A percentile compares a stretch with the other conserved stretches of the same genome.
phyloP scores from a whole-genome alignment of 2,113 vertebrate genomes.

The Rutilus rutilus region DNA sequence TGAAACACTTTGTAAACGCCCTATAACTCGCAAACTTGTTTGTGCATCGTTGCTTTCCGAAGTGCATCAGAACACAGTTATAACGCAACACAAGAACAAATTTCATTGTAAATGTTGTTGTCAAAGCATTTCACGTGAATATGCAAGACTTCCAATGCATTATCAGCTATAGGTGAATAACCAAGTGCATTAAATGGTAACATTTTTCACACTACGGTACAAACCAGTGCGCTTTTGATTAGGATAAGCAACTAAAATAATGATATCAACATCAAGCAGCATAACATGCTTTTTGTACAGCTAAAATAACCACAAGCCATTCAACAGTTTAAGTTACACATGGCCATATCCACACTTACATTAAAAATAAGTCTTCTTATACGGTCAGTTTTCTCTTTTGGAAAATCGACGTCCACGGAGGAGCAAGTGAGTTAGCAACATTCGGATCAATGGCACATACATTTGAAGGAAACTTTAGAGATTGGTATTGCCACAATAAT shows the following conservation, averaged over 20 bases:
- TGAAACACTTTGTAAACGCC: background rate
- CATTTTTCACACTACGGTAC: background rate
- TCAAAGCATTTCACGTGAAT: no score
- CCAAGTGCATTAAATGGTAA: background rate
- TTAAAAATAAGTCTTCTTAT: background rate
- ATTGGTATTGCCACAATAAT: background rate
- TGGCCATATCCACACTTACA: background rate
- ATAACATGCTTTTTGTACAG: background rate
- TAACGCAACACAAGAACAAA: no score
- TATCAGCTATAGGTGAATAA: background rate
- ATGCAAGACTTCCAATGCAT: no score
- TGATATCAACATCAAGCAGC: background rate
- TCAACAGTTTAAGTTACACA: background rate
- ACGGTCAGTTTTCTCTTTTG: background rate
- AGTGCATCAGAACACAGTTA: background rate
- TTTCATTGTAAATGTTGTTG: no score
- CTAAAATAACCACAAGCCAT: background rate
- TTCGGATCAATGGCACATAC: no score
- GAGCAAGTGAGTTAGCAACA: no score
- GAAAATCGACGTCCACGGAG: no score
- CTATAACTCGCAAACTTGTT: background rate
- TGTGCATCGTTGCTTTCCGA: background rate
- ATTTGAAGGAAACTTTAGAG: no score
- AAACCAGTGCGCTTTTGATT: background rate
- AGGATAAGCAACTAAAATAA: background rate